These are phyloP conservation scores for Tetrao urogallus DNA, from an alignment of 2,113 vertebrate genomes.

Conservation along the genomic window DNA sequence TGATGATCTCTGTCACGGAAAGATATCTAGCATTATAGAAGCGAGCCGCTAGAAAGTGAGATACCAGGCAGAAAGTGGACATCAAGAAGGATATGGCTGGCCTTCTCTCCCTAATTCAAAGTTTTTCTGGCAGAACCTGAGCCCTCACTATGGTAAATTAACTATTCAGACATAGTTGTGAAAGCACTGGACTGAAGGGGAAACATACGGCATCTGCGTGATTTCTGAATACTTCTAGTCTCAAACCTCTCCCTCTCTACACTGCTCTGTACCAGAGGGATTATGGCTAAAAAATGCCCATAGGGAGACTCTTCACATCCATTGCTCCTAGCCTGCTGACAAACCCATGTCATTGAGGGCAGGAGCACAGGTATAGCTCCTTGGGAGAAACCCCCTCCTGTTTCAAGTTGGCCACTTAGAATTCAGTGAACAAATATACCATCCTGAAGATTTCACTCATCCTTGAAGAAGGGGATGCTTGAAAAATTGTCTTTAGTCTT, in stretches of 20 bases:
- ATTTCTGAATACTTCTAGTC: neutral
- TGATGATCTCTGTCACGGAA: neutral
- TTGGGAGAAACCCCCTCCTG: neutral
- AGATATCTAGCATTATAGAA: neutral
- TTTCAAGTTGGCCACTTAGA: neutral
- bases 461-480: neutral
- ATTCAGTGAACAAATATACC: accelerated
- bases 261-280: neutral
- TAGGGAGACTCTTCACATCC: neutral
- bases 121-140: neutral
- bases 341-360: neutral
- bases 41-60: neutral
- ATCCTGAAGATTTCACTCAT: neutral
- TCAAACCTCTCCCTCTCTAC: neutral
- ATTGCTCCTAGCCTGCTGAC: neutral
- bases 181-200: neutral
- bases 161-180: neutral
- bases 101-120: neutral
- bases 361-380: neutral
- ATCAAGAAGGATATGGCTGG: neutral
- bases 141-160: neutral
- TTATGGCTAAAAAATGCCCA: neutral
- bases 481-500: neutral
- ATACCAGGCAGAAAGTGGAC: neutral
- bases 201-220: neutral